Evolutionary conservation across 2,888 invertebrate genomes (phyloP).

Genomic region (Sarcophaga rosellei): DNA sequence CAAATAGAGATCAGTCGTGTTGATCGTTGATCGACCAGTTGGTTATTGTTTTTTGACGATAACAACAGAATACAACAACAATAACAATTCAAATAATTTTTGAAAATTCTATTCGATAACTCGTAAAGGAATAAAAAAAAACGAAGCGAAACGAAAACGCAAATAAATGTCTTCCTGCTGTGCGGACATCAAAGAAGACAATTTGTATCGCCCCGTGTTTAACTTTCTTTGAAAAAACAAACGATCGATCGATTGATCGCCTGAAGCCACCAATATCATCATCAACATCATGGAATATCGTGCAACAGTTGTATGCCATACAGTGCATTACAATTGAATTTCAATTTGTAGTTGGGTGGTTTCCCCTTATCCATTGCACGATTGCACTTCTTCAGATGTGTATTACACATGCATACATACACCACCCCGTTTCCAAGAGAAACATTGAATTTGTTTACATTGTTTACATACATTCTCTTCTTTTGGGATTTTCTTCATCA

Average conservation of each 20-base stretch:
- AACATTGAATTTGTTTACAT: constrained; percentile 55
- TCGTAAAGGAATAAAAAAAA: constrained; percentile 3
- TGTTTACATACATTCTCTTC: constrained; percentile 45
- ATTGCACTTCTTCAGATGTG: constrained; percentile 53
- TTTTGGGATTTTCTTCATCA: constrained; percentile 26
- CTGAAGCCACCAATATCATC: constrained; percentile 15
- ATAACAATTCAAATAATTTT: constrained; percentile 50
- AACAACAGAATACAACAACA: constrained; percentile 52
- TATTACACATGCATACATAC: not conserved
- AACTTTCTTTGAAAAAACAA: constrained; percentile 2
- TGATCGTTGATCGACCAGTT: constrained; percentile 45
- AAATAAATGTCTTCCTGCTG: constrained; percentile 65
- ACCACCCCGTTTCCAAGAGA: constrained; percentile 16
- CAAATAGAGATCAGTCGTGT: constrained; percentile 1
- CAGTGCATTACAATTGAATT: not conserved
- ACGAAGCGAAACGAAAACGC: constrained; percentile 20
- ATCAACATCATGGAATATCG: not conserved
- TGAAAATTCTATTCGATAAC: not conserved
- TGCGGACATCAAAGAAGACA: constrained; percentile 64
- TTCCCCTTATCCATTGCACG: constrained; percentile 23
- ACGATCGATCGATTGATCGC: not conserved
- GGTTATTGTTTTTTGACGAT: constrained; percentile 60
- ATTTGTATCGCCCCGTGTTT: constrained; percentile 41
- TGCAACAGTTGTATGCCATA: not conserved
- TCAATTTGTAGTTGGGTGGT: constrained; percentile 29